phyloP scores from a whole-genome alignment of 2,888 invertebrate genomes.

The Odontocolon sp. region DNA sequence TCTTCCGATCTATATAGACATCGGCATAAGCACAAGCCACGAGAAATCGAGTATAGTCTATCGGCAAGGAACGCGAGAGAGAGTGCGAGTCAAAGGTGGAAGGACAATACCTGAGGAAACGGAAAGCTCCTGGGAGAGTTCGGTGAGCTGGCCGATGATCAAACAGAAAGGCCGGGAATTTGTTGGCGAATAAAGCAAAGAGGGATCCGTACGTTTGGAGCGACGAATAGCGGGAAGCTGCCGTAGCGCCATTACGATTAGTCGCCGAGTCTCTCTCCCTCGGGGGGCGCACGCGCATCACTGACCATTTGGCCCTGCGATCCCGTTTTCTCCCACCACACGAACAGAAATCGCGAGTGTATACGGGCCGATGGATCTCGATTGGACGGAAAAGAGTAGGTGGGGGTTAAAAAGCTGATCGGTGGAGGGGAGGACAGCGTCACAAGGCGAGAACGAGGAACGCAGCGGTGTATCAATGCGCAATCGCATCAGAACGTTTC shows the following conservation, averaged over 20 bases:
- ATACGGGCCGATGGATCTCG: slow-evolving; percentile 63
- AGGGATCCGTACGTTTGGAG: slow-evolving; percentile 50
- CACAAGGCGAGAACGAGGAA: slow-evolving; percentile 71
- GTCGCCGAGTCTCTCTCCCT: slow-evolving; percentile 48
- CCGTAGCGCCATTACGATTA: slow-evolving; percentile 66
- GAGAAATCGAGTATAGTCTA: neutral
- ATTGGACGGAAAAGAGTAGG: slow-evolving; percentile 64
- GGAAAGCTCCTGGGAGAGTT: slow-evolving; percentile 29
- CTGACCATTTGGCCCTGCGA: slow-evolving; percentile 33
- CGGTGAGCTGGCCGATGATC: slow-evolving; percentile 16
- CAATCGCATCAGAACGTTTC: slow-evolving; percentile 78
- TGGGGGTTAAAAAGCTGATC: slow-evolving; percentile 57
- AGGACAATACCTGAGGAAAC: slow-evolving; percentile 53
- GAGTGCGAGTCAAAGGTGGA: slow-evolving; percentile 16
- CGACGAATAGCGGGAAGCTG: slow-evolving; percentile 68
- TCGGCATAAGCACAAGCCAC: no score
- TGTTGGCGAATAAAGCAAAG: slow-evolving; percentile 35
- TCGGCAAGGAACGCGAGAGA: neutral
- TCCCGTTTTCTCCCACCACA: slow-evolving; percentile 46
- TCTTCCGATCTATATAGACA: no score
- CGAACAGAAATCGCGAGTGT: slow-evolving; percentile 41
- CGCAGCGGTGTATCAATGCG: slow-evolving; percentile 76
- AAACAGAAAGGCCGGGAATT: slow-evolving; percentile 22
- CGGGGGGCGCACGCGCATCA: slow-evolving; percentile 60
- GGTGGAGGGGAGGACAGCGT: slow-evolving; percentile 64